phyloP scores from a whole-genome alignment of 64 coral and sea anemone genomes.

The Orbicella faveolata region DNA sequence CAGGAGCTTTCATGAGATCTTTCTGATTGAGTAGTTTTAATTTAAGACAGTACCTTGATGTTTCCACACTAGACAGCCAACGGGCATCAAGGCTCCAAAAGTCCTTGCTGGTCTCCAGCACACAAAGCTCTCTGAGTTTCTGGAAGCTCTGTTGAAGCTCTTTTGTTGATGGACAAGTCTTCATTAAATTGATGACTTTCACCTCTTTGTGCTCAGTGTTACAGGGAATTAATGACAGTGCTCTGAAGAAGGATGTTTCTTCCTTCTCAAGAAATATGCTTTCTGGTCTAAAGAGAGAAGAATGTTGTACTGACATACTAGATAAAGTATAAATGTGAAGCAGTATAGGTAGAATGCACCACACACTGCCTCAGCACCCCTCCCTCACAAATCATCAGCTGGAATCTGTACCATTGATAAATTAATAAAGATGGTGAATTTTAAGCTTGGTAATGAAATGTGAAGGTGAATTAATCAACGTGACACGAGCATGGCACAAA shows the following conservation, averaged over 20 bases:
- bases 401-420: too few relatives aligned
- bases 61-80: slow-evolving; percentile 93
- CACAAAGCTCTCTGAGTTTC: slow-evolving; percentile 67
- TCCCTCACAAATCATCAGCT: too few relatives aligned
- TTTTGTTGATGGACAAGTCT: slow-evolving; percentile 61
- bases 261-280: slow-evolving; percentile 96
- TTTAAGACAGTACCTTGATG: slow-evolving; percentile 54
- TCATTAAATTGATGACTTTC: slow-evolving; percentile 73
- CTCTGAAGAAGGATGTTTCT: slow-evolving; percentile 81
- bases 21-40: neutral
- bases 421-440: too few relatives aligned
- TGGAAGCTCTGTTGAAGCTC: slow-evolving; percentile 77
- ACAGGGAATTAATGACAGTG: slow-evolving; percentile 68
- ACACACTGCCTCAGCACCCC: too few relatives aligned
- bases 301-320: neutral
- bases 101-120: slow-evolving; percentile 84
- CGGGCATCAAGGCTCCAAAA: slow-evolving; percentile 86
- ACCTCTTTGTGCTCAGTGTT: slow-evolving; percentile 86
- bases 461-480: too few relatives aligned
- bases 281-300: slow-evolving; percentile 75
- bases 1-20: neutral
- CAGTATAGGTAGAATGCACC: too few relatives aligned
- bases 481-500: too few relatives aligned
- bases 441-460: too few relatives aligned
- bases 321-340: neutral